These are phyloP conservation scores for Sweltsa coloradensis DNA, from an alignment of 1,140 invertebrate genomes.

Conservation along the genomic window DNA sequence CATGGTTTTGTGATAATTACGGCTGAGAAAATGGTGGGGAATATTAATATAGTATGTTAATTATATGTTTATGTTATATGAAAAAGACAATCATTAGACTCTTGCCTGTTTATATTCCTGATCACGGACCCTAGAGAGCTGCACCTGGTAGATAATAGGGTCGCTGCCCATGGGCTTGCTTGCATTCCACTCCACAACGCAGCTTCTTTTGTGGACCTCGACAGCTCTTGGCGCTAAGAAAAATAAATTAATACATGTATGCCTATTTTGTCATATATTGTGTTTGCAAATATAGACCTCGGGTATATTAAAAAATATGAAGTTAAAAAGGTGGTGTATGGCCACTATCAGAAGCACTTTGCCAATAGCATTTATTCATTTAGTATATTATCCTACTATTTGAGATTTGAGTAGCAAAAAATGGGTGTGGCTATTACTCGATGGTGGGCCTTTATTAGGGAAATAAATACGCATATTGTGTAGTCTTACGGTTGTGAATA, in stretches of 20 bases:
- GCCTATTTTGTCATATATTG: background rate
- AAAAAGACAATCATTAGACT: background rate
- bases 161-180: conserved; percentile 40
- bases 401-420: background rate
- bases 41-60: background rate
- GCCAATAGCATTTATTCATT: background rate
- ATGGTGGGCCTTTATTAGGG: no score
- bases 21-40: background rate
- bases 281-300: background rate
- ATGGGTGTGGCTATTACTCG: no score
- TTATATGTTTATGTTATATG: background rate
- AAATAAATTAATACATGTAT: background rate
- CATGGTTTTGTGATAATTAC: background rate
- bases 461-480: no score
- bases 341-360: background rate
- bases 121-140: conserved; percentile 46
- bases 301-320: background rate
- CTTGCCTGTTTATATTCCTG: conserved; percentile 44
- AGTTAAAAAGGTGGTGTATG: background rate
- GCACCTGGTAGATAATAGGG: conserved; percentile 48
- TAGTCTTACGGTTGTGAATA: no score
- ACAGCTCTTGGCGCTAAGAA: conserved; percentile 38
- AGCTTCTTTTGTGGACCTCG: conserved; percentile 31
- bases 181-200: conserved; percentile 41
- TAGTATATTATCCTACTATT: background rate